Evolutionary conservation across 2,113 vertebrate species (phyloP).

Genomic region (Cynocephalus volans): DNA sequence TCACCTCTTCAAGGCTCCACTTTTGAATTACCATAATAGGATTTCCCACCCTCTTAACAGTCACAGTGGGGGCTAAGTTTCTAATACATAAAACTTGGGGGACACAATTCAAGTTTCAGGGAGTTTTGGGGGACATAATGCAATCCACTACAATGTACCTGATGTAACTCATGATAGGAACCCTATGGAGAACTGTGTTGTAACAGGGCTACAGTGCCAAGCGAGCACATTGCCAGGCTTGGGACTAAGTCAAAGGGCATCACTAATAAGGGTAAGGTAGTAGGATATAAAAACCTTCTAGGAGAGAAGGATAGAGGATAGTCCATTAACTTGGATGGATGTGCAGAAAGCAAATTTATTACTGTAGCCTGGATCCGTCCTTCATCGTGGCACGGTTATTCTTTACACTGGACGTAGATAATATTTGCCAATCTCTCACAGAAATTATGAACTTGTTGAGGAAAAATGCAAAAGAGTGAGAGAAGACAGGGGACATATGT

Average conservation of each 20-base stretch:
- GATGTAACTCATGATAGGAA: neutral
- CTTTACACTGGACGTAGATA: neutral
- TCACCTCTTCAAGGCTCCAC: too few species aligned
- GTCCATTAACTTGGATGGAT: neutral
- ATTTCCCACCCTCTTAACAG: too few species aligned
- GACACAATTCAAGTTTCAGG: too few species aligned
- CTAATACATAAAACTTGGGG: too few species aligned
- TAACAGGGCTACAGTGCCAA: neutral
- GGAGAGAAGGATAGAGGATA: neutral
- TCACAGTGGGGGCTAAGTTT: too few species aligned
- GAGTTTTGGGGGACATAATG: too few species aligned
- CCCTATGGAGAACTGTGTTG: neutral
- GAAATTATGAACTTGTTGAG: slow-evolving; percentile 29
- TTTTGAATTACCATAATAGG: too few species aligned
- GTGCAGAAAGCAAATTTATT: neutral
- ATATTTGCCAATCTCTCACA: neutral
- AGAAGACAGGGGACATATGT: neutral
- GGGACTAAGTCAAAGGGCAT: neutral
- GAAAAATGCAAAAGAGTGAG: neutral
- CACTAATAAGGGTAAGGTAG: neutral
- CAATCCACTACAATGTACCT: too few species aligned
- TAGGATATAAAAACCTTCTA: neutral
- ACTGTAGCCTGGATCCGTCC: neutral
- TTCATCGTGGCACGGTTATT: neutral
- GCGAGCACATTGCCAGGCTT: neutral